A percentile compares a stretch with the other conserved stretches of the same genome.
Conservation (phyloP, 2,113 vertebrate species). For the Meriones unguiculatus region DNA sequence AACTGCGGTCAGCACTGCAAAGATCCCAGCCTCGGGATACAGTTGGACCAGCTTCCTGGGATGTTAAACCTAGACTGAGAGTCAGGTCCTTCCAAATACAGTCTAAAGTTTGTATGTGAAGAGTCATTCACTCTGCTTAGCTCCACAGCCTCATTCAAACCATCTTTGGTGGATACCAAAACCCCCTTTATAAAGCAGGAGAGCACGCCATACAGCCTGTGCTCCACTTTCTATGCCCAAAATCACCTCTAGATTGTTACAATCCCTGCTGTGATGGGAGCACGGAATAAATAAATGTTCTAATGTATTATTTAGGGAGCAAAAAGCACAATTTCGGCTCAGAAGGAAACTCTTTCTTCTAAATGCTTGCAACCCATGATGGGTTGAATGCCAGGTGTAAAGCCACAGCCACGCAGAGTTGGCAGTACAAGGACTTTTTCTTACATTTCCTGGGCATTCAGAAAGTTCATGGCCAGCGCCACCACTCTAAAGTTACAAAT, state of each 20-base stretch:
- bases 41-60: background rate
- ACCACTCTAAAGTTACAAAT: background rate
- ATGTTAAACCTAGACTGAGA: background rate
- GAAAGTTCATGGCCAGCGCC: background rate
- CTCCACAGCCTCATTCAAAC: background rate
- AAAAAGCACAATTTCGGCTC: background rate
- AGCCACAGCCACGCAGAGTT: background rate
- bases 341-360: background rate
- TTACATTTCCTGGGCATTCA: slow-evolving; percentile 26
- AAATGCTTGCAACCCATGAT: background rate
- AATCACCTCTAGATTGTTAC: background rate
- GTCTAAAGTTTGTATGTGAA: background rate
- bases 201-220: too few relatives aligned
- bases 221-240: background rate
- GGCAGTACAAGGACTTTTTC: background rate
- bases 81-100: background rate
- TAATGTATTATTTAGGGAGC: background rate
- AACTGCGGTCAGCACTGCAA: background rate
- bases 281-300: background rate
- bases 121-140: background rate
- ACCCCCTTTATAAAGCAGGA: background rate
- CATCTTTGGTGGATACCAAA: background rate
- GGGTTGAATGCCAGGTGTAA: background rate
- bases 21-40: background rate
- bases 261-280: background rate